Base-by-base conservation (phyloP, 2,888 invertebrate genomes). In the Philhelius pedissequus region DNA sequence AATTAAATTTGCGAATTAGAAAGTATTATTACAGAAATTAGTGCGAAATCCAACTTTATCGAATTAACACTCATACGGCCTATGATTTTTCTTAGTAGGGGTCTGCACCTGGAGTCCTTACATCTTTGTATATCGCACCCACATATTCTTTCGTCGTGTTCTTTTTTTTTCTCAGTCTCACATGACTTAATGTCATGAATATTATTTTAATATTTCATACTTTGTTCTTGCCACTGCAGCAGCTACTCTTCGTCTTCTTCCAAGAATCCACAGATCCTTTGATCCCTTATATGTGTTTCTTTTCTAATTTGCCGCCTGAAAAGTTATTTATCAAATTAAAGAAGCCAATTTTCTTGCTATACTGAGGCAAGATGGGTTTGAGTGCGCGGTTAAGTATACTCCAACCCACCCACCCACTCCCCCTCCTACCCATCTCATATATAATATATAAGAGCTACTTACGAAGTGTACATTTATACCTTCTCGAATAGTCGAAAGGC, bases 161-260 rank as follows among this genome's bases (percentile, higher is more conserved):
- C 1, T 38, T 38, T 35, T 4, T n/a, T 13, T 32, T 18, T 27
- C 8, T n/a, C 22, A 43, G 45, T 54, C 54, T 45, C 38, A 58
- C 56, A 71, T 81, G 76, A 81, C 70, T 81, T 71, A 76, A 70
- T 70, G 76, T 60, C 70, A 77, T 77, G 81, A 71, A 81, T 77
- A 77, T 76, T 81, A 77, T 81, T 77, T 81, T 77, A 77, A 81
- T 77, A 81, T 68, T 60, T 64, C 64, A 64, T 45, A 20, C 3
- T 13, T 64, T 48, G 27, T 56, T 35, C 13, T 60, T 52, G 38
- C 43, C 27, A 62, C 43, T 73, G 40, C 22, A 45, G 48, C 48
- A 54, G 43, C 27, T 30, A 30, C 11, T 30, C 13, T 18, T 22
- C 40, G 15, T 27, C 15, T 43, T 48, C 20, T 9, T 20, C 9